phyloP scores from a whole-genome alignment of 2,888 invertebrate species.

The Leptopilina syphax region DNA sequence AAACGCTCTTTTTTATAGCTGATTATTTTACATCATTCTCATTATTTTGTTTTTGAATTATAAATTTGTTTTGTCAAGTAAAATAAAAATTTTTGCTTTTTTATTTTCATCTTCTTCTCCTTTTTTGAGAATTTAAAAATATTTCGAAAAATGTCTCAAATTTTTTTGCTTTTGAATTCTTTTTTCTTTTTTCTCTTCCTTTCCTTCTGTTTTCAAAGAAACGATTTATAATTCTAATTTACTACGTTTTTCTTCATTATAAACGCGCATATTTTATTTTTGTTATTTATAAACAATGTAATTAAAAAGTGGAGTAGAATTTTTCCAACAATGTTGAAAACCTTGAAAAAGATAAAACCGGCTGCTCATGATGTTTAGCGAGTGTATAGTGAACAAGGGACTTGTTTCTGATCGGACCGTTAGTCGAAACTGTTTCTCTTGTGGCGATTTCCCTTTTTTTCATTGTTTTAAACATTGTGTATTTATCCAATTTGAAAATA shows the following conservation, averaged over 20 bases:
- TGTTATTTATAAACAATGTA: not conserved
- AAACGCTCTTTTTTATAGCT: not conserved
- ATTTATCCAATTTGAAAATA: not conserved
- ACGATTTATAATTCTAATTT: no score
- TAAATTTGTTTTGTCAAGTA: not conserved
- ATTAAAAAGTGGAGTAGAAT: conserved; percentile 14
- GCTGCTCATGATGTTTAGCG: conserved; percentile 2
- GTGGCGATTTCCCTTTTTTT: conserved; percentile 23
- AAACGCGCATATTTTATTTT: not conserved
- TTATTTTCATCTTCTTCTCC: no score
- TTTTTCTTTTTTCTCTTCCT: no score
- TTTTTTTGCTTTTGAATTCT: no score
- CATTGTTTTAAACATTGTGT: conserved; percentile 8
- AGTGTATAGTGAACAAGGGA: not conserved
- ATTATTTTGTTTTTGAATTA: not conserved
- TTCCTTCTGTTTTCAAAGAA: no score
- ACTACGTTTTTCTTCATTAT: no score
- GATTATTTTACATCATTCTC: not conserved
- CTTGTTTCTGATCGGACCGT: conserved; percentile 19
- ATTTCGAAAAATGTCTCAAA: no score
- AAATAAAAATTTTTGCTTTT: not conserved
- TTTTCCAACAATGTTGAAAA: not conserved
- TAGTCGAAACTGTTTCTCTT: conserved; percentile 24
- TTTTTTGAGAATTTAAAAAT: no score
- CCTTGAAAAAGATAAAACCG: conserved; percentile 31